Base-by-base conservation (phyloP, 2,797 vertebrate genomes). In the Mus minutoides region DNA sequence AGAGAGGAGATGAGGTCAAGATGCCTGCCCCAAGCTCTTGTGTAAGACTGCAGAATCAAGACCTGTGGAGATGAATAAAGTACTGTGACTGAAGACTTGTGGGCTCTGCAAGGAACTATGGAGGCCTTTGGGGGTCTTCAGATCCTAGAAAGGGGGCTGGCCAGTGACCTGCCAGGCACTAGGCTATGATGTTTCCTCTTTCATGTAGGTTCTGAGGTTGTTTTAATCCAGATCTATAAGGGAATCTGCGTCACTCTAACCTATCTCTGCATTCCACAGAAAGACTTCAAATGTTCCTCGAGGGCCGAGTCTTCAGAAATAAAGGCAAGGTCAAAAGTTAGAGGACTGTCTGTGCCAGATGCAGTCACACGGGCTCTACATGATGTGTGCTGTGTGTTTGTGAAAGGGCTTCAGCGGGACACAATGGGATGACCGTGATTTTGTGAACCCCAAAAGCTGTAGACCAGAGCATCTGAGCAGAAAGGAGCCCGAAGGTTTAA, bases 261-360 rank as follows among this genome's bases (percentile, higher is more conserved):
- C 34, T 71, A 79, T 67, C 88, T 94, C 82, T 94, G 86, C 26
- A 79, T 3, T 89, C 16, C 14, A 21, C 3, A 21, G 21, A 75
- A 0, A 11, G 2, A 9, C 58, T 78, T 88, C 17, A 40, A 0
- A 29, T 14, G 0, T 4, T 75, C 2, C 4, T 13, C 0, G 0
- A 77, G 0, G 6, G 0, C 3, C 19, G 11, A 19, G 21, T 64
- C 77, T 54, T 92, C 40, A 29, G 26, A 94, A 0, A 91, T 96
- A 90, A 82, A 90, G 7, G 56, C 77, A 93, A 93, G 34, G 54
- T 31, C 26, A 78, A 90, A 88, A 22, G 31, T 93, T 90, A 93
- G 43, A 67, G 71, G 46, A n/a, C 2, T 62, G 29, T n/a, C 88
- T 16, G 17, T 19, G 21, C 13, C 67, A 12, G 49, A 46, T 58